phyloP scores from a whole-genome alignment of 2,797 vertebrate species.

The Pangasius macronema region DNA sequence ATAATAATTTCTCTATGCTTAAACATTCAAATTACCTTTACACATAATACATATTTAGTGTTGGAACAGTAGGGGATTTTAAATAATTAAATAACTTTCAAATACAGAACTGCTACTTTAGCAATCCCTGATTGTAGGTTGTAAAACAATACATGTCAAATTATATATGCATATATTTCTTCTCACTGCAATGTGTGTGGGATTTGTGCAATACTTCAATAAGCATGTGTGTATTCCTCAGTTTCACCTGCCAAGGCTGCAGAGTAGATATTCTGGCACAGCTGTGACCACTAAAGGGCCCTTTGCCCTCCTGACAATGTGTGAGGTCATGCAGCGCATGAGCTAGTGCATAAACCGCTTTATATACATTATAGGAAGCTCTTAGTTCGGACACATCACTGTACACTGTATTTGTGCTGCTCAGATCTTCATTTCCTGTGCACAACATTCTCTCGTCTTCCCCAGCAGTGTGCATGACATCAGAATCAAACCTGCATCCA shows the following conservation, averaged over 20 bases:
- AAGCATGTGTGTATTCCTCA: background rate
- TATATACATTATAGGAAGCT: conserved; percentile 59
- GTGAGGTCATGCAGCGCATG: conserved; percentile 66
- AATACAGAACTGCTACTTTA: background rate
- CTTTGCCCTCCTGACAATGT: conserved; percentile 63
- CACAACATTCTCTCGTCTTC: conserved; percentile 54
- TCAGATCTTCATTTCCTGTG: conserved; percentile 52
- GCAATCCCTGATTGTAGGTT: background rate
- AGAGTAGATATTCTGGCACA: conserved; percentile 65
- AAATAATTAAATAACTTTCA: background rate
- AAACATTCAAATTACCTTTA: background rate
- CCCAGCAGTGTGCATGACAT: conserved; percentile 5
- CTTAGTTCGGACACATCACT: conserved; percentile 62
- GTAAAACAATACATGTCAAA: background rate
- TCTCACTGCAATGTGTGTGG: background rate
- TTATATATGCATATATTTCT: background rate
- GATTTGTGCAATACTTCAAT: background rate
- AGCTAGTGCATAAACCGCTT: conserved; percentile 73
- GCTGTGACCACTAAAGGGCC: conserved; percentile 63
- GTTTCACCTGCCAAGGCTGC: conserved; percentile 73
- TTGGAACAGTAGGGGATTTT: background rate
- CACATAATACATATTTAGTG: background rate
- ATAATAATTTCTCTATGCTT: background rate
- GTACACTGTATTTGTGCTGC: conserved; percentile 54
- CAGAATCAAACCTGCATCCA: conserved; percentile 45